Evolutionary conservation across 2,888 invertebrate genomes (phyloP), one percentile per base, ranked within the genome.

Genomic region (Scaptomyza reducta): DNA sequence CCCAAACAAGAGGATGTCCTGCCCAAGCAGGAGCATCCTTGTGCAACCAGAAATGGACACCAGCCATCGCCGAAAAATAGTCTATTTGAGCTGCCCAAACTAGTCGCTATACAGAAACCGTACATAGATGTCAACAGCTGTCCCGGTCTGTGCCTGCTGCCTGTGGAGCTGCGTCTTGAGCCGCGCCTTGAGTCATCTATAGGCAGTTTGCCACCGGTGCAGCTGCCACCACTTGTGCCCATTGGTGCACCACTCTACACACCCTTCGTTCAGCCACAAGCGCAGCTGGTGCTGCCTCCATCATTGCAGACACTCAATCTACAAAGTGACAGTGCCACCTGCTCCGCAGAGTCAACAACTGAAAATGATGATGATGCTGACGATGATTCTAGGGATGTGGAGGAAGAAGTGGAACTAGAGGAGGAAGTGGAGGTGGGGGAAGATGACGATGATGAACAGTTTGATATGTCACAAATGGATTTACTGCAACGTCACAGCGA

Each of bases 171-270:
- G 41, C 74, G 70, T 1, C 18, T 88, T 1, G 80, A 86, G 45
- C 80, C 74, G 2, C 65, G 58, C 6, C 13, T 71, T 42, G 63
- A 74, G 14, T 46, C 74, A n/a, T 13, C 18, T 13, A 5, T 41
- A 2, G 25, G 38, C 29, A 58, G 55, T 16, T 22, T 60, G 31
- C 62, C 53, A 40, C 57, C 79, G 1, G 33, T 84, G n/a, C 77
- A 75, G 64, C 60, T 85, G 55, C 87, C 86, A 3, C 87, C 83
- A 4, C 47, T 87, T 33, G 87, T 86, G 46, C 87, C 82, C 1
- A 88, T 84, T 42, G 86, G 85, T 11, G 88, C 79, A 0, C 88
- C 88, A n/a, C 69, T 79, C 1, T 74, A 61, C 31, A 74, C 82
- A 9, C 70, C 85, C 6, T 78, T 76, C 38, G 66, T 77, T n/a